These are phyloP conservation scores for Pyxicephalus adspersus DNA, from an alignment of 2,113 vertebrate species.

Conservation along the genomic window DNA sequence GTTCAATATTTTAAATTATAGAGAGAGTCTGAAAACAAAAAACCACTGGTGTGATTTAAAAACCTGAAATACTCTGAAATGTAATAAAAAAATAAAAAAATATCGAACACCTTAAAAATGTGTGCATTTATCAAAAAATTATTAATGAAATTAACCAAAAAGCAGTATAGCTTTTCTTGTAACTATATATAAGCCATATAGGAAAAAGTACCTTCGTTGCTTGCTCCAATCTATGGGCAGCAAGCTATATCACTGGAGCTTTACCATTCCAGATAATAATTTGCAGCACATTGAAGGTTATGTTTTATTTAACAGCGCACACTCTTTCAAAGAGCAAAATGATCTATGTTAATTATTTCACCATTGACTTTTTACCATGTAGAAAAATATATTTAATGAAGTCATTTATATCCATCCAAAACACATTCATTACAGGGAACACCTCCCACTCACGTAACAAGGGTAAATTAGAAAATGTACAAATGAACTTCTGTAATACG, in stretches of 20 bases:
- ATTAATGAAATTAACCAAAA: too few species aligned
- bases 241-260: not conserved
- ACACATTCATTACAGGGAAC: constrained; percentile 4
- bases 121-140: too few species aligned
- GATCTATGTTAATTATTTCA: constrained; percentile 39
- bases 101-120: too few species aligned
- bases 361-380: constrained; percentile 22
- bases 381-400: constrained; percentile 41
- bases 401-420: constrained; percentile 5
- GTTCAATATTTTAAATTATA: too few species aligned
- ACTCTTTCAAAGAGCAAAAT: constrained; percentile 9
- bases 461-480: not conserved
- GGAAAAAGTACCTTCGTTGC: not conserved
- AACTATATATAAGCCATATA: too few species aligned
- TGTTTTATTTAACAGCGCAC: constrained; percentile 37
- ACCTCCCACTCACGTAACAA: constrained; percentile 3
- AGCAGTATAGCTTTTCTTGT: too few species aligned
- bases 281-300: constrained; percentile 14
- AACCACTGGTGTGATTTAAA: too few species aligned
- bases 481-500: not conserved
- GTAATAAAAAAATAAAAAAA: too few species aligned
- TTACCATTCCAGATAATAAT: not conserved
- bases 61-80: too few species aligned
- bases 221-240: not conserved
- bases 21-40: too few species aligned